Percentiles rank a stretch among this genome's conserved stretches.
phyloP scores from a whole-genome alignment of 2,888 invertebrate species.

The Agrotis clavis region DNA sequence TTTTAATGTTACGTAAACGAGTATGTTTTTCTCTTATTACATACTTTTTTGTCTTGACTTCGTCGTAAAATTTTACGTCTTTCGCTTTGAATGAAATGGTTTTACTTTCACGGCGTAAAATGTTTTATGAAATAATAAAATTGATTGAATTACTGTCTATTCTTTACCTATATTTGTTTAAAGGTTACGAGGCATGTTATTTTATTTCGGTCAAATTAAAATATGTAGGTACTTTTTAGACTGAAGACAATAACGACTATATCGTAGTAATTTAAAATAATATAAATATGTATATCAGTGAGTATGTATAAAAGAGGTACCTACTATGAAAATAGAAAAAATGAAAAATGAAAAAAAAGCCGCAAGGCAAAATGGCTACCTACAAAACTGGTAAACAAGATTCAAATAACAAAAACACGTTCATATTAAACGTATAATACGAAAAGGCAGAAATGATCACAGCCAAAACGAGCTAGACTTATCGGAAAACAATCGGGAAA shows the following conservation, averaged over 20 bases:
- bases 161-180: constrained; percentile 10
- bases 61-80: constrained; percentile 46
- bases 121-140: constrained; percentile 37
- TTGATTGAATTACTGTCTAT: constrained; percentile 20
- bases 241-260: too few species aligned
- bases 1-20: background rate
- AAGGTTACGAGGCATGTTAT: background rate
- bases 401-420: constrained; percentile 16
- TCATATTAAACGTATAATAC: constrained; percentile 31
- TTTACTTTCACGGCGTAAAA: constrained; percentile 31
- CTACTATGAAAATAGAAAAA: background rate
- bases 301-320: background rate
- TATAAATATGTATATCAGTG: too few species aligned
- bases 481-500: constrained; percentile 38
- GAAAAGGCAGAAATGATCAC: constrained; percentile 33
- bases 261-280: background rate
- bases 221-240: too few species aligned
- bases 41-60: constrained; percentile 25
- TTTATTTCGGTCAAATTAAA: background rate
- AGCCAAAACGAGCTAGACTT: constrained; percentile 28
- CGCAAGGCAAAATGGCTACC: background rate
- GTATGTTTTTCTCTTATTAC: constrained; percentile 20
- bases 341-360: background rate
- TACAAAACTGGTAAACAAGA: constrained; percentile 5
- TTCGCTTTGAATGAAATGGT: constrained; percentile 39